Base-by-base conservation (phyloP, 2,113 vertebrate species). In the Benthochromis sp. region DNA sequence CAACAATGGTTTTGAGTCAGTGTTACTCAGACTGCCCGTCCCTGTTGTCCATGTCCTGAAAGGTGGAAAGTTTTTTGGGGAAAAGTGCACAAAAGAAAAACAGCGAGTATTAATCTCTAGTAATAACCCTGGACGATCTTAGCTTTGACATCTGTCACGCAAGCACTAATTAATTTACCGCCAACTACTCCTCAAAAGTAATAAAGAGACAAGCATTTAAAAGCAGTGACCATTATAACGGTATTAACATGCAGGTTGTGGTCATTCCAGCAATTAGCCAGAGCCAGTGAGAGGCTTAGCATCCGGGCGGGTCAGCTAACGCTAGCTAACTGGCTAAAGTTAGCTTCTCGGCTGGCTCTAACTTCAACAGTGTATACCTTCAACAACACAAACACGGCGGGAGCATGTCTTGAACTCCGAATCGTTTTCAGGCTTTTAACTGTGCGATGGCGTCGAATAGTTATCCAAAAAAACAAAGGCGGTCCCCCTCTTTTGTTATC, bases 1-100 rank as follows among this genome's bases (percentile, higher is more conserved):
- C 69, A 47, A 85, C 45, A 8, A 47, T 36, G 36, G 40, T 84
- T 81, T 53, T 69, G 81, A 85, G 54, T 80, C 81, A 55, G 50
- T n/a, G 90, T 85, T 86, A 86, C 84, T 93, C 90, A 95, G 66
- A 91, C 19, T 40, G 66, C 84, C 45, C 89, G 88, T 89, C 81
- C 78, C 80, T 79, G 61, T 27, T 76, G 86, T 92, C 93, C 95
- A 95, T 93, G 92, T 92, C 95, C 96, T 97, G 93, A 34, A 91
- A 57, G 27, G 4, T 38, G 38, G 27, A 53, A 79, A 13, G 63
- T 40, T 82, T 19, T 1, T 63, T 12, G 4, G 17, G 59, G 10
- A 8, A 66, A 21, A 21, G 63, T 21, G 63, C 61, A 69, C 34
- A 69, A 38, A 69, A 69, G 63, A 21, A 69, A 66, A 69, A 69